Evolutionary conservation across 2,797 vertebrate genomes (phyloP).

Genomic region (Coendou prehensilis): DNA sequence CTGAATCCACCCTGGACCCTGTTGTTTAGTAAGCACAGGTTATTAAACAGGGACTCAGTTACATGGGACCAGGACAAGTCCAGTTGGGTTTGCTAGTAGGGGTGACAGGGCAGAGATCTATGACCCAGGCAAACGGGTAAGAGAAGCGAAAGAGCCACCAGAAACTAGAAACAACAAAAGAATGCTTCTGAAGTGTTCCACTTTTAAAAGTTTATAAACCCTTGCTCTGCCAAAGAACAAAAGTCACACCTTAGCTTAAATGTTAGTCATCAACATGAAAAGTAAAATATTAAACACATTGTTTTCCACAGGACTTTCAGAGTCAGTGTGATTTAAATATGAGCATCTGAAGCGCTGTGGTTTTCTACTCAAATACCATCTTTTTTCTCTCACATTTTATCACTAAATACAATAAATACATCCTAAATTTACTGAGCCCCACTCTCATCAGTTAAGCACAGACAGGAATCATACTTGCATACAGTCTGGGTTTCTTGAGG

Average conservation of each 20-base stretch:
- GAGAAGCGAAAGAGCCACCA: not conserved
- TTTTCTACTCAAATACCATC: slow-evolving; percentile 55
- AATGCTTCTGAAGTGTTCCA: not conserved
- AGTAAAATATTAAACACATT: slow-evolving; percentile 40
- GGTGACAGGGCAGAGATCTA: not conserved
- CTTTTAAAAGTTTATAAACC: slow-evolving; percentile 21
- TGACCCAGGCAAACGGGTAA: not conserved
- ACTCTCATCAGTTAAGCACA: not conserved
- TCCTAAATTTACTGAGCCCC: slow-evolving; percentile 19
- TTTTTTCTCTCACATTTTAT: not conserved
- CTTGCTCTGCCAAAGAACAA: slow-evolving; percentile 10
- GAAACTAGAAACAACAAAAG: not conserved
- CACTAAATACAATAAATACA: slow-evolving; percentile 45
- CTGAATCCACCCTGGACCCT: not conserved
- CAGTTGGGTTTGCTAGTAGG: not conserved
- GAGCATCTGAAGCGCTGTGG: not conserved
- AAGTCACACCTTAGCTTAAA: slow-evolving; percentile 37
- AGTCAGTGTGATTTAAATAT: not conserved
- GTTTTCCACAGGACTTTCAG: not conserved
- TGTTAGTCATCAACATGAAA: not conserved
- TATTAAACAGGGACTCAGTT: not conserved
- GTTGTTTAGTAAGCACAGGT: not conserved
- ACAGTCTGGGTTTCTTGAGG: slow-evolving; percentile 7
- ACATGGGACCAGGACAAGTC: not conserved
- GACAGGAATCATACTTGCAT: slow-evolving; percentile 8